phyloP scores from a whole-genome alignment of 2,113 vertebrate genomes.

The Propithecus coquereli region DNA sequence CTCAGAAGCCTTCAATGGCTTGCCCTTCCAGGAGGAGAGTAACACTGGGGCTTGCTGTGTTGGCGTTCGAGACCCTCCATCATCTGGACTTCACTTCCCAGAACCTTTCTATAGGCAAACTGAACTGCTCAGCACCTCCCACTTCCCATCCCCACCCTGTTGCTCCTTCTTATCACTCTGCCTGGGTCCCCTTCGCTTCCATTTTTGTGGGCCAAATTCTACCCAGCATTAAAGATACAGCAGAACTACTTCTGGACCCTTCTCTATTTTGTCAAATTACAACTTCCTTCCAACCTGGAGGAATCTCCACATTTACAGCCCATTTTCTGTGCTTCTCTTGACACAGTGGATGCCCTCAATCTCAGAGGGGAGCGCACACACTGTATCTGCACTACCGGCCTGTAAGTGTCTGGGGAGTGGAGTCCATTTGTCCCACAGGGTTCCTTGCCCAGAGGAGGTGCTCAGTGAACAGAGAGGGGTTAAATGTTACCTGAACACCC shows the following conservation, averaged over 20 bases:
- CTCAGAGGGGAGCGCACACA: too few species aligned
- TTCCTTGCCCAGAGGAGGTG: not conserved
- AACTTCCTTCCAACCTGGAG: not conserved
- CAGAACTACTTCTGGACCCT: not conserved
- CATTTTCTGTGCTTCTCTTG: not conserved
- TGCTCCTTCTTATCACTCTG: not conserved
- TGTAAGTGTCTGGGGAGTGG: too few species aligned
- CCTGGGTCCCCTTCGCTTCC: not conserved
- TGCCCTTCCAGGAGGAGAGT: not conserved
- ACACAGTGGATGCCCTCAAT: not conserved
- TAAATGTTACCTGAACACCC: not conserved
- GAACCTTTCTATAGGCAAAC: not conserved
- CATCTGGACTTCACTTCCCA: not conserved
- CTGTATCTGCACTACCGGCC: not conserved
- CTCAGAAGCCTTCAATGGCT: not conserved
- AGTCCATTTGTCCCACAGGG: not conserved
- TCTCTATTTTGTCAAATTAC: not conserved
- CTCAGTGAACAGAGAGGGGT: not conserved
- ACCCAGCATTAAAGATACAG: not conserved
- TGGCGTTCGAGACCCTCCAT: not conserved
- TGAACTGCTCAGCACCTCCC: not conserved
- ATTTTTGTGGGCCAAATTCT: not conserved
- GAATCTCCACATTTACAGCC: not conserved
- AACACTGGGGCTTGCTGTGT: not conserved
- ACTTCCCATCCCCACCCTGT: not conserved